A percentile compares a stretch with the other conserved stretches of the same genome.
phyloP scores from a whole-genome alignment of 2,797 vertebrate genomes.

The Gorsachius magnificus region DNA sequence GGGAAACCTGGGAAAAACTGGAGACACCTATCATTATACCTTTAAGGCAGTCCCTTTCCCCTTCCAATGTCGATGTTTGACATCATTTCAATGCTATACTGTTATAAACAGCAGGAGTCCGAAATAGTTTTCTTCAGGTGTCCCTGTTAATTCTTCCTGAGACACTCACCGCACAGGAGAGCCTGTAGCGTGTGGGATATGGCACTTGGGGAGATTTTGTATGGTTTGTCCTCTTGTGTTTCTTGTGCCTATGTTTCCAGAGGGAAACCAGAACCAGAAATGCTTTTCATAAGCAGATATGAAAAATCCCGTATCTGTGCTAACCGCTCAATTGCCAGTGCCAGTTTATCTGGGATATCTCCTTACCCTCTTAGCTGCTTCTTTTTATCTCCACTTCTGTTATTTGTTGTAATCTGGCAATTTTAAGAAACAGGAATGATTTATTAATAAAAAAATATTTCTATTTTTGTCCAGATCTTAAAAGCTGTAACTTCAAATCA shows the following conservation, averaged over 20 bases:
- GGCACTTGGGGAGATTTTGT: neutral
- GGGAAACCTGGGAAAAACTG: neutral
- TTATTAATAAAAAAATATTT: neutral
- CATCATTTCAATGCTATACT: fast-evolving
- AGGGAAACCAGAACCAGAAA: neutral
- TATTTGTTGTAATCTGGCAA: neutral
- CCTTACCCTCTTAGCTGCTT: neutral
- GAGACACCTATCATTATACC: neutral
- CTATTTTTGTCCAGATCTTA: neutral
- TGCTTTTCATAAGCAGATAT: neutral
- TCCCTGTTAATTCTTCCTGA: too few relatives aligned
- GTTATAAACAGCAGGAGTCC: neutral
- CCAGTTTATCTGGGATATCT: neutral
- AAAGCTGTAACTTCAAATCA: neutral
- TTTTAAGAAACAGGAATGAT: neutral
- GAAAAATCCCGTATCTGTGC: fast-evolving
- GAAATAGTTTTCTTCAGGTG: fast-evolving
- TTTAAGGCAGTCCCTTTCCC: neutral
- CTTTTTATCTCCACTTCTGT: neutral
- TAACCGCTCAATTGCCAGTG: fast-evolving
- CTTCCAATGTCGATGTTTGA: fast-evolving
- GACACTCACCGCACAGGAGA: fast-evolving
- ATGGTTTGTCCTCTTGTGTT: neutral
- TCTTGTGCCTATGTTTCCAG: neutral
- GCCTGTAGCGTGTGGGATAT: fast-evolving